These are phyloP conservation scores for Proales similis DNA, from an alignment of 1,140 invertebrate species.

Conservation along the genomic window DNA sequence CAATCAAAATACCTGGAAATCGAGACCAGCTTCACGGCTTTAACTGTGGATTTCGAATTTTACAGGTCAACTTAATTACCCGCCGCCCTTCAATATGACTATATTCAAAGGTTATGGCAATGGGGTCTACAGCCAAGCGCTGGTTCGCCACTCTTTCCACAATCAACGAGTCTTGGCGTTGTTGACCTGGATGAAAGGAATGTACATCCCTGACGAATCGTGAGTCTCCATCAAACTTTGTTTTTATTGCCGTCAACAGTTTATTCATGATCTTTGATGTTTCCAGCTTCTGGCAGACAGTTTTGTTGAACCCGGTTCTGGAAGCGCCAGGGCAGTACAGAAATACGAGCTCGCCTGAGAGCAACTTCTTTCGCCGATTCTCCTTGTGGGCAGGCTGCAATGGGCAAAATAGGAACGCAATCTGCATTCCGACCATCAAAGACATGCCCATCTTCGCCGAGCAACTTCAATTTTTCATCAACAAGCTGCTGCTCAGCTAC, in stretches of 20 bases:
- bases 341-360: not conserved
- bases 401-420: slow-evolving; percentile 34
- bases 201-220: slow-evolving; percentile 43
- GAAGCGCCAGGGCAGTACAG: slow-evolving; percentile 39
- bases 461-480: slow-evolving; percentile 44
- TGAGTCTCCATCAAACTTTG: slow-evolving; percentile 48
- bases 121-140: slow-evolving; percentile 41
- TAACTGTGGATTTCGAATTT: too few species aligned
- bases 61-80: too few species aligned
- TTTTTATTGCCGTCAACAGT: too few species aligned
- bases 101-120: slow-evolving; percentile 44
- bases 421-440: slow-evolving; percentile 43
- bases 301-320: slow-evolving; percentile 42
- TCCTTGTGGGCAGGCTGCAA: slow-evolving; percentile 2
- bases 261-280: too few species aligned
- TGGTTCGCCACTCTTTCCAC: slow-evolving; percentile 41
- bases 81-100: too few species aligned
- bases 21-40: too few species aligned
- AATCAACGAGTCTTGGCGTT: slow-evolving; percentile 40
- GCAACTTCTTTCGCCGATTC: slow-evolving; percentile 6
- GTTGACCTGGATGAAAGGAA: slow-evolving; percentile 42
- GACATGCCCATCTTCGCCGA: slow-evolving; percentile 42
- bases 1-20: too few species aligned
- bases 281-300: slow-evolving; percentile 43
- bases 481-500: slow-evolving; percentile 46